Base-by-base conservation (phyloP, 2,888 invertebrate genomes). In the Drosophila demipolita region DNA sequence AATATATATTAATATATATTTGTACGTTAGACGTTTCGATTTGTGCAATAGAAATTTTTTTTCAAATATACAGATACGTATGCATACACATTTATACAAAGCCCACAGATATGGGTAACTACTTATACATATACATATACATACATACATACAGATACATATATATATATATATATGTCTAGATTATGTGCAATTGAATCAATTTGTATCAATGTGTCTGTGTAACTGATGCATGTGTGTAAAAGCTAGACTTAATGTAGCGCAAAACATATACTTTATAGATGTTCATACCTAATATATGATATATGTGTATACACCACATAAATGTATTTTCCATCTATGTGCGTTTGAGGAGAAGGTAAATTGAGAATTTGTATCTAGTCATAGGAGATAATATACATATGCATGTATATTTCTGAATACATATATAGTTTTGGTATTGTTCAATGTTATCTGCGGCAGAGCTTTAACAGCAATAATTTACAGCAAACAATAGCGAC, bases 331-430 rank as follows among this genome's bases (percentile, higher is more conserved):
- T 33, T 66, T 36, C 15, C 20, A 32, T 26, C n/a, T 55, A 29
- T 58, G 35, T 55, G 26, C 61, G 66, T 53, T 36, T 35, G 23
- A 58, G 53, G 11, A 48, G 38, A 53, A 53, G 12, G 36, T 54
- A 50, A 59, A 49, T n/a, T 23, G 52, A 63, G 66, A 76, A 65
- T 75, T 74, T 81, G 74, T 66, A 83, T 87, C 84, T 84, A 84
- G 84, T 84, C 84, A 84, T 82, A 84, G 82, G 67, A 62, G 26
- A 54, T 71, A 74, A 33, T 49, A 66, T 53, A 60, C 40, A 38
- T 60, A 63, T 36, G 50, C 35, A 50, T 40, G 42, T 61, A 48
- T 64, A 48, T n/a, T 48, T 32, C 12, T 65, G 17, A 57, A 32
- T 50, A 29, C 42, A 57, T 60, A 20, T 38, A 7, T 36, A 38